Evolutionary conservation across 2,797 vertebrate genomes (phyloP), one percentile per base, ranked within the genome.

Genomic region (Hypotaenidia philippensis): DNA sequence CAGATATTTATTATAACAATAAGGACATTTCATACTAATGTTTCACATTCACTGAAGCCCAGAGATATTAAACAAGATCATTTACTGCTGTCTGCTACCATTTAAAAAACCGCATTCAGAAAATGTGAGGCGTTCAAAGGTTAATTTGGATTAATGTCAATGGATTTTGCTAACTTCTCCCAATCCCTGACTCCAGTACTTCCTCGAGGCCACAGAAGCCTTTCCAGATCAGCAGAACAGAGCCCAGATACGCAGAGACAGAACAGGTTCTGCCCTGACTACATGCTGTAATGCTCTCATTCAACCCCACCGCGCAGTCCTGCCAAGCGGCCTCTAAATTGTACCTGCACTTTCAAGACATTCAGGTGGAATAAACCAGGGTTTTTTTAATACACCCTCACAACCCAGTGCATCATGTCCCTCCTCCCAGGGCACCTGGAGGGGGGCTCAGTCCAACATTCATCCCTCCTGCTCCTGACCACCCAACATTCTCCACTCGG

Each of bases 1-100:
- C 96, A 97, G 82, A 86, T 95, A 95, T 97, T 97, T 98, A 96
- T 95, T 97, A 79, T 87, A 96, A 95, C 76, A 97, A 95, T 93
- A 90, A 95, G 90, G 74, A 95, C 93, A 95, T 96, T 97, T 94
- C 89, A 94, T 92, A 94, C 75, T 95, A 94, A 88, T 88, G 93
- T 80, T 96, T 95, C 91, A 53, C 65, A 94, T 87, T 92, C 63
- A 90, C 44, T 72, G 84, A 95, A 95, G 83, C 91, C 76, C 75
- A 77, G 81, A 87, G 91, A 96, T 95, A 94, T 86, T 75, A 95
- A 92, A 83, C 88, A 95, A 90, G 83, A 75, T 83, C 92, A 81
- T 96, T 96, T 96, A 95, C 92, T 0, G 65, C 89, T 91, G 89
- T 94, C 93, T 94, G 93, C 80, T 93, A 90, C 92, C 74, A 95